A percentile compares a stretch with the other conserved stretches of the same genome.
Conservation (phyloP, 2,888 invertebrate species). For the Lamproptera curius region DNA sequence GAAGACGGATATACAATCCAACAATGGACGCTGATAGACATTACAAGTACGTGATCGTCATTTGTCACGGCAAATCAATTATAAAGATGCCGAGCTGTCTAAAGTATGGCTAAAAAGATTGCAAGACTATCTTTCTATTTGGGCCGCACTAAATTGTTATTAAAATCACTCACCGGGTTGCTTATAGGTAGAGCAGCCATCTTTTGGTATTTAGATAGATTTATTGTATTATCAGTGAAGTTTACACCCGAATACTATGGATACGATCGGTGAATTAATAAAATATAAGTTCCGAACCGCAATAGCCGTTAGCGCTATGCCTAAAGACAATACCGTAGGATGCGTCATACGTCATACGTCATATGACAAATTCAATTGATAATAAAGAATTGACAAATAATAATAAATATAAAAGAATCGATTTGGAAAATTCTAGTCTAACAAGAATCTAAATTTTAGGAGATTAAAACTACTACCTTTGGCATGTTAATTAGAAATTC, state of each 20-base stretch:
- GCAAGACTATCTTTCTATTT: slow-evolving; percentile 23
- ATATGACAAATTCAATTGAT: slow-evolving; percentile 54
- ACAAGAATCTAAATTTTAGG: too few species aligned
- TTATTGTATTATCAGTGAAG: slow-evolving; percentile 9
- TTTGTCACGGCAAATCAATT: too few species aligned
- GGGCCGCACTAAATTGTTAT: slow-evolving; percentile 18
- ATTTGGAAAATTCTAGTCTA: too few species aligned
- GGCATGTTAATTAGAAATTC: too few species aligned
- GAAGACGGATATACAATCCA: too few species aligned
- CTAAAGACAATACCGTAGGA: slow-evolving; percentile 35
- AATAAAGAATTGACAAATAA: slow-evolving; percentile 2
- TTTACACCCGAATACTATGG: slow-evolving; percentile 39
- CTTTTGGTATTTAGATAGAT: slow-evolving; percentile 22
- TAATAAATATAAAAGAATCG: too few species aligned
- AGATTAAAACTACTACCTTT: too few species aligned
- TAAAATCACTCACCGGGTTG: slow-evolving; percentile 54
- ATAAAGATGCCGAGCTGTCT: slow-evolving; percentile 37
- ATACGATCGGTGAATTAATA: slow-evolving; percentile 47
- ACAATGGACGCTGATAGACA: too few species aligned
- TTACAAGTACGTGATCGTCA: too few species aligned
- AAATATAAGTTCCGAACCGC: slow-evolving; percentile 34
- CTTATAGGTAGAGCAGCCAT: slow-evolving; percentile 62
- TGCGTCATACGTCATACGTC: slow-evolving; percentile 68
- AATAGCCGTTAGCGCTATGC: slow-evolving; percentile 7
- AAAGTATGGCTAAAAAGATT: slow-evolving; percentile 44